These are phyloP conservation scores for Psilopogon haemacephalus DNA, from an alignment of 2,113 vertebrate genomes.

Conservation along the genomic window DNA sequence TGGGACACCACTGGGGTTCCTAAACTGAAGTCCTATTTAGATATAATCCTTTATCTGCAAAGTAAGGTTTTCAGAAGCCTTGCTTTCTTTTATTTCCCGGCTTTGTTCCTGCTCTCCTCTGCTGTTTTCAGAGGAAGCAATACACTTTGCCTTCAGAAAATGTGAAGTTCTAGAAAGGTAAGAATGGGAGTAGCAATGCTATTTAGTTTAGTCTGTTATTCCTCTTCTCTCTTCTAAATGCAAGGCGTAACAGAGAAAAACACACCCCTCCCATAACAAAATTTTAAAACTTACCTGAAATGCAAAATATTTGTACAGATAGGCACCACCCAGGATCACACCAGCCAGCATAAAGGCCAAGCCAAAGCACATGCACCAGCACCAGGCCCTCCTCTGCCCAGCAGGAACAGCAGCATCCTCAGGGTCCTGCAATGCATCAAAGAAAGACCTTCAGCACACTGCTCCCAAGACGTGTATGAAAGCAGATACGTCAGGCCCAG, in stretches of 20 bases:
- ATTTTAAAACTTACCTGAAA: conserved; percentile 79
- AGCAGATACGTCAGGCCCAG: not conserved
- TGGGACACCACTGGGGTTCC: not conserved
- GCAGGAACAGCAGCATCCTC: conserved; percentile 80
- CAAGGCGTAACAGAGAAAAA: not conserved
- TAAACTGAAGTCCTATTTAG: not conserved
- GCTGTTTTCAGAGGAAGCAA: not conserved
- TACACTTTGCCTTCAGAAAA: not conserved
- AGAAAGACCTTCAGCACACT: not conserved
- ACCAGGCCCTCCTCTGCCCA: conserved; percentile 87
- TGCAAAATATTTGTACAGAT: conserved; percentile 89
- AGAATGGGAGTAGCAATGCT: not conserved
- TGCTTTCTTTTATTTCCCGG: not conserved
- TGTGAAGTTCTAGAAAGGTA: not conserved
- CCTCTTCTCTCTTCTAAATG: not conserved
- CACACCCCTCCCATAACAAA: not conserved
- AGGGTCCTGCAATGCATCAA: conserved; percentile 77
- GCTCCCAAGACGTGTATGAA: not conserved
- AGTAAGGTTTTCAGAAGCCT: not conserved
- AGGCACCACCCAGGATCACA: conserved; percentile 90
- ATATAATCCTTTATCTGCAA: not conserved
- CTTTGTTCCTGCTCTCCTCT: not conserved
- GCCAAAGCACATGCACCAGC: conserved; percentile 96
- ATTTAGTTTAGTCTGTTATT: not conserved
- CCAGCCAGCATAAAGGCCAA: conserved; percentile 93